Evolutionary conservation across 2,888 invertebrate species (phyloP), one percentile per base, ranked within the genome.

Genomic region (Liodrosophila aerea): DNA sequence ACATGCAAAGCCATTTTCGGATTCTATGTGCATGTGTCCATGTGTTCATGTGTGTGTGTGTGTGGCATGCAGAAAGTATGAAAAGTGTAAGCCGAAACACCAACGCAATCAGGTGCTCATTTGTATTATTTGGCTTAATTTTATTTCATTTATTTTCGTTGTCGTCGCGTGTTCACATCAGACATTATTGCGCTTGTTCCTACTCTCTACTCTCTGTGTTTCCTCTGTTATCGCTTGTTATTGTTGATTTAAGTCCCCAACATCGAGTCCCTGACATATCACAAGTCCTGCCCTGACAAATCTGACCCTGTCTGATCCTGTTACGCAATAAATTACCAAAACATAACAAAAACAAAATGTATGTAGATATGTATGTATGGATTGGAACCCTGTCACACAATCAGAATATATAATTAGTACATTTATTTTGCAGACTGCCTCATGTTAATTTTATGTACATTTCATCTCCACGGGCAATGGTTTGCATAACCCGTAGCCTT

Each of bases 1-100:
- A 58, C 84, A 81, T 80, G 84, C 73, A 77, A 80, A 77, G 84
- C 81, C 63, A 57, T 73, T 80, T 80, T 61, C 73, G 65, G 84
- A 77, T 73, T 73, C 47, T 63, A 64, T 66, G 62, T 60, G 51
- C 65, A 37, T 5, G 5, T 5, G 5, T 22, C 2, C 22, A 22
- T n/a, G n/a, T n/a, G n/a, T n/a, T n/a, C n/a, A n/a, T n/a, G n/a
- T n/a, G n/a, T n/a, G n/a, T n/a, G n/a, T n/a, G n/a, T n/a, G n/a
- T n/a, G n/a, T n/a, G n/a, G n/a, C n/a, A n/a, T 22, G 22, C 22
- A 22, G 22, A 39, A 57, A 60, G 49, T 61, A 59, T 39, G 43
- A 63, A 74, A 63, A 39, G 39, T 60, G 9, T 29, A 50, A 43
- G 46, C 46, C 47, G 34, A 59, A 67, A 64, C 64, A 39, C 64